These are phyloP conservation scores for Sminthopsis crassicaudata DNA, from an alignment of 2,113 vertebrate species.

Conservation along the genomic window DNA sequence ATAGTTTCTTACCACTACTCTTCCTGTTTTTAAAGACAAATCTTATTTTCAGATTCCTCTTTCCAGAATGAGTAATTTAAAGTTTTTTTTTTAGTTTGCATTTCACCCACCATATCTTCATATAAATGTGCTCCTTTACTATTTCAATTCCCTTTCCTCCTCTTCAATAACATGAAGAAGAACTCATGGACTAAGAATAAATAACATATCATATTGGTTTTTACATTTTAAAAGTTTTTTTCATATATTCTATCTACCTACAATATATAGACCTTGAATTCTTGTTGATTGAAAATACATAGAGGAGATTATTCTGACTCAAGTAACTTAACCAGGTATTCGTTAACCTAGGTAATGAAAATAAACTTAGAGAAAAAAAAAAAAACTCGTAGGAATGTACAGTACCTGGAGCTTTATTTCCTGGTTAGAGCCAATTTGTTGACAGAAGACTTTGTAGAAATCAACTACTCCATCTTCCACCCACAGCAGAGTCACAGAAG, in stretches of 20 bases:
- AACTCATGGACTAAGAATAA: neutral
- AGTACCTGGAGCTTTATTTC: constrained; percentile 88
- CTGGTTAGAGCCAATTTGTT: constrained; percentile 79
- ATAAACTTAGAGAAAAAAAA: constrained; percentile 23
- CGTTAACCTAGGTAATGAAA: neutral
- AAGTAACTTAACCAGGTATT: constrained; percentile 22
- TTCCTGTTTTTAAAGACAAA: neutral
- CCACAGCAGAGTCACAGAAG: constrained; percentile 95
- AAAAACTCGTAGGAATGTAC: neutral
- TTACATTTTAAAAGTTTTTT: neutral
- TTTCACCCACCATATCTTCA: neutral
- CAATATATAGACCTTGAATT: constrained; percentile 15
- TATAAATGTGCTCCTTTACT: neutral
- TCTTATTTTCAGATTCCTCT: neutral
- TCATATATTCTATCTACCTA: neutral
- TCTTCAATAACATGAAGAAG: neutral
- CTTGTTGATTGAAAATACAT: neutral
- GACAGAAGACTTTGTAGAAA: constrained; percentile 93
- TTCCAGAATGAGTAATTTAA: neutral
- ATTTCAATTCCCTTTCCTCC: neutral
- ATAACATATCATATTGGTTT: neutral
- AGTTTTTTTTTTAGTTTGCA: neutral
- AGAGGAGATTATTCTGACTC: neutral
- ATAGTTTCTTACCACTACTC: neutral
- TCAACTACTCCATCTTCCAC: constrained; percentile 95